Evolutionary conservation across 1,140 invertebrate species (phyloP).

Genomic region (Coelopa frigida): DNA sequence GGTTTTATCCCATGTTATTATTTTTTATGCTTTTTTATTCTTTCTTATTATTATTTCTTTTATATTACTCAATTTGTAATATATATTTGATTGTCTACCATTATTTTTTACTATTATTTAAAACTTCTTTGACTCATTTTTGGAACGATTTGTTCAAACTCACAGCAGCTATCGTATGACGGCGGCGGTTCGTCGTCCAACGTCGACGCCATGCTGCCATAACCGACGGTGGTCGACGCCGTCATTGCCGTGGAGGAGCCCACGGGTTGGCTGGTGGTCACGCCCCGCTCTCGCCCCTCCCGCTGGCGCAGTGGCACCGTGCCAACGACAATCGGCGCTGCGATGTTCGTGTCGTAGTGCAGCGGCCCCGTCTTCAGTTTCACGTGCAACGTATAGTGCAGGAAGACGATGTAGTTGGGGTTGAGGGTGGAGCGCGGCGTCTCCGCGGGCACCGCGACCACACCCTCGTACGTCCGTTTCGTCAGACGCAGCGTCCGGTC

Average conservation of each 20-base stretch:
- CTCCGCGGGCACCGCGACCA: conserved; percentile 31
- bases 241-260: no score
- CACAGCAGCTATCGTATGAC: conserved; percentile 38
- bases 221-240: no score
- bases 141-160: conserved; percentile 10
- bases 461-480: conserved; percentile 33
- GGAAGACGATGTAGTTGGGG: conserved; percentile 38
- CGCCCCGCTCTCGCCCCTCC: no score
- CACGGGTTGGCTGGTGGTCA: conserved; percentile 5
- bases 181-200: conserved; percentile 36
- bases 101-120: no score
- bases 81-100: no score
- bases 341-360: conserved; percentile 39
- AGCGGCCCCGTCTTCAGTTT: conserved; percentile 36
- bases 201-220: no score
- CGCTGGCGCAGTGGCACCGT: conserved; percentile 30
- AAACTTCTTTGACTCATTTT: no score
- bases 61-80: no score
- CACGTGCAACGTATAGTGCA: conserved; percentile 37
- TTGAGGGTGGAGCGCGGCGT: conserved; percentile 37
- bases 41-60: no score
- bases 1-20: no score
- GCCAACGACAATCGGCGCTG: conserved; percentile 32
- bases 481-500: conserved; percentile 33
- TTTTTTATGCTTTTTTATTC: no score